Conservation (phyloP, 1,140 invertebrate species). For the Gryllus bimaculatus region DNA sequence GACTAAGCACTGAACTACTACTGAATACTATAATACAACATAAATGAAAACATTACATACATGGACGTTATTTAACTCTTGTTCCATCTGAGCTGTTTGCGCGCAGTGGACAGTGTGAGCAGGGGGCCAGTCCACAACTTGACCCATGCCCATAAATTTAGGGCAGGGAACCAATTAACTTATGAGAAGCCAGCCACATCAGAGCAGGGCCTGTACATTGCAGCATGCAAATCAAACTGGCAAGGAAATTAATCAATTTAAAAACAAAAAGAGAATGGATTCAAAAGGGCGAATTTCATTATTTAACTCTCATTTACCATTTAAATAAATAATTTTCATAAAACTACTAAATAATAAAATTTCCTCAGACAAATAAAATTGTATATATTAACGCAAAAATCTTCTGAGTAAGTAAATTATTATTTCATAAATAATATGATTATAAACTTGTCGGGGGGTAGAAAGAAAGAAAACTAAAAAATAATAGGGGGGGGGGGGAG, state of each 20-base stretch:
- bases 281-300: background rate
- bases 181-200: background rate
- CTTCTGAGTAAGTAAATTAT: no score
- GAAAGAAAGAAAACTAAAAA: no score
- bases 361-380: no score
- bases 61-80: background rate
- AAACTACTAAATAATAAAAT: no score
- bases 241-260: no score
- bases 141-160: no score
- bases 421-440: no score
- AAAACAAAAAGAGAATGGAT: background rate
- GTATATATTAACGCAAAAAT: no score
- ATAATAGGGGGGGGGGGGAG: no score
- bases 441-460: no score
- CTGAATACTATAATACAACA: background rate
- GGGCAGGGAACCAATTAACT: background rate
- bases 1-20: conserved; percentile 4
- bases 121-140: background rate
- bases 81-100: background rate
- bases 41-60: conserved; percentile 2
- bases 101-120: background rate
- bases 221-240: background rate
- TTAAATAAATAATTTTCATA: no score
- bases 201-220: background rate
- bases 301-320: no score